Evolutionary conservation across 2,797 vertebrate genomes (phyloP).

Genomic region (Tympanoctomys barrerae): DNA sequence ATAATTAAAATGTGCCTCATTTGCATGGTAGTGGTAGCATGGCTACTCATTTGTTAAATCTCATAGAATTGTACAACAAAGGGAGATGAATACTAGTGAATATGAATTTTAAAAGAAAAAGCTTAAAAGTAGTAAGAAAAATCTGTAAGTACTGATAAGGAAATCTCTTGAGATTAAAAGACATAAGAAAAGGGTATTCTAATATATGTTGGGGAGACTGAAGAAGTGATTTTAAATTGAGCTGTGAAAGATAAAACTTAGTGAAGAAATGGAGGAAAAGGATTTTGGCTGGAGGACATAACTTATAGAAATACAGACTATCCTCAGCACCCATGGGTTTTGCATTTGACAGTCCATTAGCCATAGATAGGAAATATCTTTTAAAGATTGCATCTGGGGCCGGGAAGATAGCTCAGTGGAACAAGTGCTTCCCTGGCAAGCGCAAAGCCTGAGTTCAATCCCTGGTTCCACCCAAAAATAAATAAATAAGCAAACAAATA

Average conservation of each 20-base stretch:
- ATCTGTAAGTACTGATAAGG: background rate
- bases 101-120: background rate
- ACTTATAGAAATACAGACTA: background rate
- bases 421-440: too few relatives aligned
- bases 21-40: background rate
- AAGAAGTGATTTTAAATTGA: slow-evolving; percentile 29
- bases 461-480: too few relatives aligned
- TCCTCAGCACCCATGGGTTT: background rate
- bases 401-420: too few relatives aligned
- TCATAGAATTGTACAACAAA: background rate
- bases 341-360: background rate
- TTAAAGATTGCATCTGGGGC: background rate
- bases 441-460: too few relatives aligned
- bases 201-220: background rate
- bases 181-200: background rate
- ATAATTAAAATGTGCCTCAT: background rate
- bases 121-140: background rate
- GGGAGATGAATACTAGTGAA: slow-evolving; percentile 4
- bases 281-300: background rate
- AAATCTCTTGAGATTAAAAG: background rate
- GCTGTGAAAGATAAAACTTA: background rate
- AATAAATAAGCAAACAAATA: too few relatives aligned
- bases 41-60: background rate
- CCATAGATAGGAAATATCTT: too few relatives aligned
- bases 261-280: background rate